Evolutionary conservation across 1,140 invertebrate species (phyloP), one percentile per base, ranked within the genome.

Genomic region (Rhopalosiphum maidis): DNA sequence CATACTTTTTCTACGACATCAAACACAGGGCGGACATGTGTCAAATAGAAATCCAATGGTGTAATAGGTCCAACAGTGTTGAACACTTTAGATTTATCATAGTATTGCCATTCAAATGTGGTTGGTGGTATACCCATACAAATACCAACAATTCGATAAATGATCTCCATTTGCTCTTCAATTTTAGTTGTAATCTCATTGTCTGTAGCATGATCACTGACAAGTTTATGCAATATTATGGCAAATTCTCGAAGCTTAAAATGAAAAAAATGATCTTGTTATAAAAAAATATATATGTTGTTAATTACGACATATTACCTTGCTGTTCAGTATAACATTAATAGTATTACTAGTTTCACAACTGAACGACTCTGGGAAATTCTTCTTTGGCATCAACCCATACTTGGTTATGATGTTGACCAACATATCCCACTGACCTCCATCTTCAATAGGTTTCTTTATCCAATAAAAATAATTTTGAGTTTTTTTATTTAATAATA

Each of bases 381-480:
- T 97, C 94, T 96, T 96, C 95, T 99, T 98, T 89, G 98, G 98
- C 95, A 99, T 97, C 25, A 99, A 95, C 54, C 98, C 98, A 94
- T 99, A 97, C 95, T 97, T 97, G 94, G 97, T 97, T 94, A 99
- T 96, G 30, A 99, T 95, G 95, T 98, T 98, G 15, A 97, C 96
- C 93, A 98, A 95, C 98, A 99, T 98, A 94, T 98, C 97, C 98
- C 98, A 99, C 95, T 99, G 98, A 0, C 98, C 98, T 60, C 98
- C 98, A 95, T 99, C 98, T 88, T 96, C 96, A 46, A 97, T 96
- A 41, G 98, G 98, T 94, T 98, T 97, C 95, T 97, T 94, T 6
- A 96, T 95, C n/a, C 95, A 94, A 94, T 95, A 90, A 93, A 94
- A 90, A 96, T 60, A 25, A 89, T 93, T 30, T 54, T 43, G 5